phyloP scores from a whole-genome alignment of 2,797 vertebrate genomes.

The Chelmon rostratus region DNA sequence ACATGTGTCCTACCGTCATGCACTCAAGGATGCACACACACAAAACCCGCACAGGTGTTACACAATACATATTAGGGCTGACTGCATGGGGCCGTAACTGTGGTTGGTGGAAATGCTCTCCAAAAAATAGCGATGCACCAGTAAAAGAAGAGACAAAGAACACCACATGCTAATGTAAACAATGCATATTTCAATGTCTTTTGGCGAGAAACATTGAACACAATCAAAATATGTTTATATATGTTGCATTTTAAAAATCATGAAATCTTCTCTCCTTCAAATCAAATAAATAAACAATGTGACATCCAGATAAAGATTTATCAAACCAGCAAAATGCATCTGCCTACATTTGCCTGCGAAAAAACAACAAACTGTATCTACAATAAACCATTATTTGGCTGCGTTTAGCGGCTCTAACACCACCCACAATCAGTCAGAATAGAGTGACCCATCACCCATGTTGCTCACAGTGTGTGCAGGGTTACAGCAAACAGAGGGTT shows the following conservation, averaged over 20 bases:
- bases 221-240: not conserved
- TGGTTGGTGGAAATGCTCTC: not conserved
- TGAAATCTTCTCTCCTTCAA: not conserved
- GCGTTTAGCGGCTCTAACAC: conserved; percentile 26
- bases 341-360: conserved; percentile 7
- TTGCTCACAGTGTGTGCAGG: conserved; percentile 48
- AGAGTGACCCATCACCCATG: conserved; percentile 66
- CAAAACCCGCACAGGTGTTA: conserved; percentile 6
- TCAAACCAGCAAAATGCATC: conserved; percentile 10
- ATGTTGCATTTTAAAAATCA: not conserved
- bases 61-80: conserved; percentile 9
- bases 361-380: conserved; percentile 28
- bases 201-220: not conserved
- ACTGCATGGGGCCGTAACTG: conserved; percentile 23
- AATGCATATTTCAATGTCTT: not conserved
- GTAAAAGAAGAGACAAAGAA: not conserved
- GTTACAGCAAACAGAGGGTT: conserved; percentile 60
- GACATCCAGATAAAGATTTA: not conserved
- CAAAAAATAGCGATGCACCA: not conserved
- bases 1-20: not conserved
- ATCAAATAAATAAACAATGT: not conserved
- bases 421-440: conserved; percentile 60
- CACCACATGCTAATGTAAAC: not conserved
- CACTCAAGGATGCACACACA: not conserved
- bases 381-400: conserved; percentile 23